These are phyloP conservation scores for Sialia sialis DNA, from an alignment of 2,113 vertebrate genomes.

Conservation along the genomic window DNA sequence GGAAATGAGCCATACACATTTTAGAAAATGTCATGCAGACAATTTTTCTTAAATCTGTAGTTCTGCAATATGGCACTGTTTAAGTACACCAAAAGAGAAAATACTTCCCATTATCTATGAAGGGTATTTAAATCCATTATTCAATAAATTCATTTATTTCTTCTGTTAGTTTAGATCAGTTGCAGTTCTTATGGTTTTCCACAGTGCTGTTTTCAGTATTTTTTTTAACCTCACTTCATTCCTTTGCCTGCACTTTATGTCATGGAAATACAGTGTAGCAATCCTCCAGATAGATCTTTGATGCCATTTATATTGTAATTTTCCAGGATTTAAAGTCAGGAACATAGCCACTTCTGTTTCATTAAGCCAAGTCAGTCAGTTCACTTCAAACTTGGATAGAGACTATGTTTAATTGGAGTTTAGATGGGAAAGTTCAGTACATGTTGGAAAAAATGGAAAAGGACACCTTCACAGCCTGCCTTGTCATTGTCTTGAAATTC, in stretches of 20 bases:
- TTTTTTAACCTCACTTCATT: background rate
- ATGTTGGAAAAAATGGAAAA: background rate
- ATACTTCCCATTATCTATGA: background rate
- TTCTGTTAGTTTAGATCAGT: background rate
- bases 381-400: background rate
- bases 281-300: background rate
- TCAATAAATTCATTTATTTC: background rate
- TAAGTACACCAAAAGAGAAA: background rate
- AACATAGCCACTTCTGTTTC: background rate
- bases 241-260: background rate
- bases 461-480: background rate
- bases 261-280: background rate
- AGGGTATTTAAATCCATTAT: background rate
- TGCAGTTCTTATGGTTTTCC: background rate
- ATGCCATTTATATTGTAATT: background rate
- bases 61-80: background rate
- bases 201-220: background rate
- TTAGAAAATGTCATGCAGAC: background rate
- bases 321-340: background rate
- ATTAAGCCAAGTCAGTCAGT: background rate
- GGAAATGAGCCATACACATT: background rate
- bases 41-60: slow-evolving; percentile 7
- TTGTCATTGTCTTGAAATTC: background rate
- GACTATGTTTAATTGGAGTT: background rate
- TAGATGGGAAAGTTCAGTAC: background rate